A percentile compares a stretch with the other conserved stretches of the same genome.
phyloP scores from a whole-genome alignment of 2,113 vertebrate genomes.

The Nannobrachium achirus region DNA sequence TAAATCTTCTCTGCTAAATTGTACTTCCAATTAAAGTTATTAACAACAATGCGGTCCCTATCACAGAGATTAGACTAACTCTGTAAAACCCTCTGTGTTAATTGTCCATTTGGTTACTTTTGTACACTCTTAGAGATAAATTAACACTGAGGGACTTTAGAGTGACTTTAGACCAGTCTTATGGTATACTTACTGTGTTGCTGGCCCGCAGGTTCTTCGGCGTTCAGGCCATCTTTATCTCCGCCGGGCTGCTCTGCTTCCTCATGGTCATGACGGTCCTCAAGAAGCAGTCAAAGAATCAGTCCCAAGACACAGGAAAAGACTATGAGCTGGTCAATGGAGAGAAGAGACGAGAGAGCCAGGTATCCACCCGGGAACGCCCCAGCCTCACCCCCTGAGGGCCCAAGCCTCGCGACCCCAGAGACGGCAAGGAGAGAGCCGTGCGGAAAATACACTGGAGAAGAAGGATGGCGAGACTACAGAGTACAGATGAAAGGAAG shows the following conservation, averaged over 20 bases:
- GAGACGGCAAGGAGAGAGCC: no score
- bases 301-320: neutral
- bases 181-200: neutral
- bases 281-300: conserved; percentile 11
- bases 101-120: no score
- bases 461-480: neutral
- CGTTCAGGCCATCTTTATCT: conserved; percentile 82
- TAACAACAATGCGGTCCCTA: no score
- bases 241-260: conserved; percentile 76
- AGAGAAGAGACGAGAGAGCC: neutral
- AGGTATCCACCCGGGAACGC: neutral
- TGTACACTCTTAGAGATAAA: no score
- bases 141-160: no score
- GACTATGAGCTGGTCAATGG: neutral
- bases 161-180: neutral
- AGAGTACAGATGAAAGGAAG: neutral
- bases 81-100: no score
- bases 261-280: conserved; percentile 71
- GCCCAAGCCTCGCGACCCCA: no score
- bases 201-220: conserved; percentile 80
- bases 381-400: neutral
- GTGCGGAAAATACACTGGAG: neutral
- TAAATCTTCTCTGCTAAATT: no score
- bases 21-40: no score
- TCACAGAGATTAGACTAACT: no score